Base-by-base conservation (phyloP, 1,140 invertebrate genomes). In the Rhynchophorus ferrugineus region DNA sequence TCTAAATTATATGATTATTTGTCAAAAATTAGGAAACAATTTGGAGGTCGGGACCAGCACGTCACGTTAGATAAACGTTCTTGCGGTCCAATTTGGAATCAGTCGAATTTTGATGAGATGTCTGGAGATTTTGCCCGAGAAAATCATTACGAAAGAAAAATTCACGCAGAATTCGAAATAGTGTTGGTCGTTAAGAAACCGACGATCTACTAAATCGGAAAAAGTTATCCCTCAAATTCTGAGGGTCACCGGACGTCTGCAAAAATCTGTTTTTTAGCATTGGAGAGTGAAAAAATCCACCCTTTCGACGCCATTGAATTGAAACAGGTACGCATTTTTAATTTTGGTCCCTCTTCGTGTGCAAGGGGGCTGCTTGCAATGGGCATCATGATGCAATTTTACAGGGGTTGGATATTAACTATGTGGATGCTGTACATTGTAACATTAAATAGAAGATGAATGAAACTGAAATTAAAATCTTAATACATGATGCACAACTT, bases 261-360 rank as follows among this genome's bases (percentile, higher is more conserved):
- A 49, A 55, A 55, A 55, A 55, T 55, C 37, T 42, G 38, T 53
- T 20, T 38, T 29, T 44, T 5, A 29, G 11, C 11, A 29, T 51
- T 36, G 41, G 29, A 46, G 18, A 24, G 13, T 44, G 49, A 55
- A 55, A 55, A 49, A 44, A 24, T 42, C 16, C 45, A 49, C 45
- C 51, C 51, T 44, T 24, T 52, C 35, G 38, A 24, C 24, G n/a
- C 16, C 22, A 22, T 49, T 55, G 21, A 55, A 55, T 55, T 41
- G 53, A 38, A 55, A 55, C 53, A 55, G 53, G 53, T 55, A 55
- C 36, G 42, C 16, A 55, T 49, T 55, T 55, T 55, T 55, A 55
- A 55, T 49, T 41, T 42, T 44, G 34, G 47, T 36, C 53, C 53
- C 53, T 44, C 24, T 46, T 42, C 14, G 7, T 34, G n/a, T 3